Evolutionary conservation across 2,888 invertebrate species (phyloP), one percentile per base, ranked within the genome.

Genomic region (Tetheella fluctuosa): DNA sequence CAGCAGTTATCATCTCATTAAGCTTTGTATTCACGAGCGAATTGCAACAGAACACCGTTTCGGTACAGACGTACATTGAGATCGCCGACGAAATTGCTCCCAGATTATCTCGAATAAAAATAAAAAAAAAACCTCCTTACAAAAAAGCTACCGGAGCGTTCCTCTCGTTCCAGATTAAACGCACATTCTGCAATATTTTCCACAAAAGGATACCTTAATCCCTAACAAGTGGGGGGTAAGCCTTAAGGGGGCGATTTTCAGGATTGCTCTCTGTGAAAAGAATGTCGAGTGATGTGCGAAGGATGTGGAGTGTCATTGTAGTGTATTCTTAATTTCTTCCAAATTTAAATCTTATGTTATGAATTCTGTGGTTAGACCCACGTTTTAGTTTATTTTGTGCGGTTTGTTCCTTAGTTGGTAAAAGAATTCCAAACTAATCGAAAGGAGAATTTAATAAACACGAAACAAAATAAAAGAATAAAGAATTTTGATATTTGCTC

Each of bases 151-250:
- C 71, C 85, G 83, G 76, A 86, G 85, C 91, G 85, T 87, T 71
- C 79, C 77, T 79, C 76, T 70, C 80, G 77, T 73, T 79, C 71
- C 83, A 89, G 91, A 92, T 92, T 91, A 90, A 91, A 89, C 89
- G 90, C 85, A 89, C 88, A 89, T 86, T 89, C 89, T 86, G 91
- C 91, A 86, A 91, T 91, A 90, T 91, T 89, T 90, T 80, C 86
- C 81, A 91, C 91, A 90, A 92, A 91, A 91, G 90, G 89, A 88
- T 91, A 91, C 91, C 91, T 91, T 92, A 90, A 92, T 91, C 90
- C 89, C 77, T 85, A 82, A 86, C 90, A 91, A 91, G 91, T 90
- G 85, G 89, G 85, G 86, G 86, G 86, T 82, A 81, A 81, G 84
- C 83, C 77, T 76, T 75, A 67, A 63, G 82, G 78, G 81, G 76